phyloP scores from a whole-genome alignment of 2,888 invertebrate species.

The Metallyticus violacea region DNA sequence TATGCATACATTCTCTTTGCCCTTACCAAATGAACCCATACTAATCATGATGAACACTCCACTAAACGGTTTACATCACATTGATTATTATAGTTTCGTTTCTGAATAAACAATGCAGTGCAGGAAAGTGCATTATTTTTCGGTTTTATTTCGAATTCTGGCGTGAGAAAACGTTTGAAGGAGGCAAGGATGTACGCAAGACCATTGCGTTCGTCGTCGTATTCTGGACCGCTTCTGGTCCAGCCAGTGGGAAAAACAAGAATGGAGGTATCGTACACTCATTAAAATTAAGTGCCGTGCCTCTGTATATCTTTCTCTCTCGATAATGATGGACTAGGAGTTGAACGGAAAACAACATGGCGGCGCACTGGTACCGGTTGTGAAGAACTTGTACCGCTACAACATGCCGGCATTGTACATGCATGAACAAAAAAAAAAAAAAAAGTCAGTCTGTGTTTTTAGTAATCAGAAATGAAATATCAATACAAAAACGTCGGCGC shows the following conservation, averaged over 20 bases:
- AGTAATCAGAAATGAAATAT: not conserved
- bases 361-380: not conserved
- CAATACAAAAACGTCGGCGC: not conserved
- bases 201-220: not conserved
- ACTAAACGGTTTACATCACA: no score
- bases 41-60: not conserved
- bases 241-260: not conserved
- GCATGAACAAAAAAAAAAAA: not conserved
- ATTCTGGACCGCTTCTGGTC: not conserved
- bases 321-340: slow-evolving; percentile 7
- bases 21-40: no score
- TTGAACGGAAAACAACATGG: not conserved
- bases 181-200: not conserved
- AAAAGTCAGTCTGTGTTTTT: not conserved
- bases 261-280: not conserved
- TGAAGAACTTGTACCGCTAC: not conserved
- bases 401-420: not conserved
- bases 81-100: not conserved
- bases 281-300: slow-evolving; percentile 11
- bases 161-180: not conserved
- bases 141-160: not conserved
- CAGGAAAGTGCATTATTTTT: not conserved
- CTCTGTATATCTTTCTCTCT: not conserved
- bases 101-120: not conserved
- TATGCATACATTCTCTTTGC: no score